Conservation (phyloP, 92 coral and sea anemone genomes). For the Virgularia gustaviana region DNA sequence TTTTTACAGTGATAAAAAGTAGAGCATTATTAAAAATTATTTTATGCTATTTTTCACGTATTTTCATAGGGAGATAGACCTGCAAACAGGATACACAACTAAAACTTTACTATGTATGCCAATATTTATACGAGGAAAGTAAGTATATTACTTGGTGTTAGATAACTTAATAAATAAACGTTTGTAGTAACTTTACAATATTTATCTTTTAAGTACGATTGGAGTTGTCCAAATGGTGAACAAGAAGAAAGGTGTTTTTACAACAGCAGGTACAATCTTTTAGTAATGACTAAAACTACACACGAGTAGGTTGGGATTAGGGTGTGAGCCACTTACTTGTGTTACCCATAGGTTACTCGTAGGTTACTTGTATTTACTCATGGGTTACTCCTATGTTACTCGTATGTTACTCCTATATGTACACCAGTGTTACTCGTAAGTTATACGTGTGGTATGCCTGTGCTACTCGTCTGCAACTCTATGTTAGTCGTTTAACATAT, state of each 20-base stretch:
- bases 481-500: background rate
- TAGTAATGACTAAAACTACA: too few relatives aligned
- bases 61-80: conserved; percentile 74
- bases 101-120: conserved; percentile 93
- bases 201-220: conserved; percentile 63
- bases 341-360: too few relatives aligned
- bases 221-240: conserved; percentile 99
- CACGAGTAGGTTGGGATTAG: too few relatives aligned
- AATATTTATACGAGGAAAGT: conserved; percentile 97
- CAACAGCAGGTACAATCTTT: conserved; percentile 97
- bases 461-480: background rate
- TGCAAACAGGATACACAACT: conserved; percentile 96
- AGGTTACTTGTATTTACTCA: too few relatives aligned
- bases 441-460: too few relatives aligned
- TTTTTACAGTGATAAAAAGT: background rate
- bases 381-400: too few relatives aligned
- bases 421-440: too few relatives aligned
- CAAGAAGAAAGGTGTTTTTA: conserved; percentile 92
- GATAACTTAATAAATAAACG: too few relatives aligned
- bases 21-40: background rate
- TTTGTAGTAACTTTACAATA: too few relatives aligned
- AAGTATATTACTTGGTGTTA: conserved; percentile 13
- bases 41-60: background rate
- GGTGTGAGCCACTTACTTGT: too few relatives aligned
- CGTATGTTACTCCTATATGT: too few relatives aligned